Evolutionary conservation across 1,140 invertebrate species (phyloP).

Genomic region (Notospermus geniculatus): DNA sequence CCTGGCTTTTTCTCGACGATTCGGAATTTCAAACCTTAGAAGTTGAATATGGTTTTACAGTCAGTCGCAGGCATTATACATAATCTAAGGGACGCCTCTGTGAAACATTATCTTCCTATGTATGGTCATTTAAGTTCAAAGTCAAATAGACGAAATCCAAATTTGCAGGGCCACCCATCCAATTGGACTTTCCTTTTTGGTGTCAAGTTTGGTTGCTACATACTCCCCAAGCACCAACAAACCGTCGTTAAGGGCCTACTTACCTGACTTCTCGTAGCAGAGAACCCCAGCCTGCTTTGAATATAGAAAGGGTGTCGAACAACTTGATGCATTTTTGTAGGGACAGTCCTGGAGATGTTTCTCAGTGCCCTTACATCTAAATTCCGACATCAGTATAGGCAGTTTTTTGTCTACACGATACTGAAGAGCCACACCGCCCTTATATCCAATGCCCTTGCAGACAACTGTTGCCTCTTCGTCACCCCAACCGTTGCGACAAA

Average conservation of each 20-base stretch:
- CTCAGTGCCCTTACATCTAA: slow-evolving; percentile 70
- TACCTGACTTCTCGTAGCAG: slow-evolving; percentile 9
- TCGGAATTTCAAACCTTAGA: slow-evolving; percentile 22
- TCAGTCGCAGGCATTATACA: no score
- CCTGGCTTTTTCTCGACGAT: slow-evolving; percentile 23
- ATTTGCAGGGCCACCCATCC: not conserved
- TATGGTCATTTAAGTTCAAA: no score
- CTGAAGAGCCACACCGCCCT: slow-evolving; percentile 60
- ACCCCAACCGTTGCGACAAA: slow-evolving; percentile 20
- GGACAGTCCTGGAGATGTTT: slow-evolving; percentile 66
- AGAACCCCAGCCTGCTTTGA: not conserved
- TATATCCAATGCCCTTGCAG: slow-evolving; percentile 36
- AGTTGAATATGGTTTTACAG: no score
- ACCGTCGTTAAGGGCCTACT: slow-evolving; percentile 4
- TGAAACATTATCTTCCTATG: no score
- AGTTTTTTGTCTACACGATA: slow-evolving; percentile 56
- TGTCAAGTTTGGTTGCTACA: no score
- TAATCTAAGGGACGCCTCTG: no score
- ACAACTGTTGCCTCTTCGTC: slow-evolving; percentile 22
- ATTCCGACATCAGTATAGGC: slow-evolving; percentile 65
- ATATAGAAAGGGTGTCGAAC: not conserved
- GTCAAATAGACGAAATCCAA: no score
- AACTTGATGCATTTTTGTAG: slow-evolving; percentile 11
- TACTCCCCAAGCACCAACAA: no score
- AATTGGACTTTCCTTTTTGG: no score